These are phyloP conservation scores for Philotrypesis tridentata DNA, from an alignment of 1,140 invertebrate genomes.

Conservation along the genomic window DNA sequence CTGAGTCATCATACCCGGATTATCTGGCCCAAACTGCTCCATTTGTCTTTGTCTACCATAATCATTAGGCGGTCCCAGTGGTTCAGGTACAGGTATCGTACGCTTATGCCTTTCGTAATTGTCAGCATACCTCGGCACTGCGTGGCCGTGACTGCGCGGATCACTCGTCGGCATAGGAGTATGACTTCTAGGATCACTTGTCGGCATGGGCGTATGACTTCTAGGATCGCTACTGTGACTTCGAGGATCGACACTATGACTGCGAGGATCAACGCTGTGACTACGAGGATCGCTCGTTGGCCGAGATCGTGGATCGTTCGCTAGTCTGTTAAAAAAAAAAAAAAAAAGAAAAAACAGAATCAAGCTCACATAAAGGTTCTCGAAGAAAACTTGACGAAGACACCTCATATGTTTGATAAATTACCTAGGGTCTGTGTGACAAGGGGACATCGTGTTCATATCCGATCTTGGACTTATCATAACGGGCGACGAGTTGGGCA, in stretches of 20 bases:
- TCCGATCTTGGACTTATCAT: constrained; percentile 39
- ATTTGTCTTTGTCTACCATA: constrained; percentile 38
- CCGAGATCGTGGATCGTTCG: constrained; percentile 21
- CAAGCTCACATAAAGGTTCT: too few relatives aligned
- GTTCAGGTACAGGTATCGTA: constrained; percentile 20
- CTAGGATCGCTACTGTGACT: constrained; percentile 25
- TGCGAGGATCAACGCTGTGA: not conserved
- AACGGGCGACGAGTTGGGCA: constrained; percentile 15
- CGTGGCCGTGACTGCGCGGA: constrained; percentile 8
- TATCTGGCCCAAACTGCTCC: constrained; percentile 25
- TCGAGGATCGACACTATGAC: not conserved
- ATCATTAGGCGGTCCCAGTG: not conserved
- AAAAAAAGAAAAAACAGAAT: too few relatives aligned
- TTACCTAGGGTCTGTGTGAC: constrained; percentile 28
- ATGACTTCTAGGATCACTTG: constrained; percentile 23
- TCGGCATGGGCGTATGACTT: not conserved
- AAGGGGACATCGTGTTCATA: constrained; percentile 18
- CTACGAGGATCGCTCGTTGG: constrained; percentile 18
- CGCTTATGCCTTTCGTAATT: constrained; percentile 63
- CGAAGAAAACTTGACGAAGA: too few relatives aligned
- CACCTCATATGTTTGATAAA: too few relatives aligned
- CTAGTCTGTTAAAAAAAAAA: constrained; percentile 21
- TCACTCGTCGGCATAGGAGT: not conserved
- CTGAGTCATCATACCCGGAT: not conserved
- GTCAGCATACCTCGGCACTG: constrained; percentile 58